phyloP scores from a whole-genome alignment of 2,888 invertebrate genomes.

The Ditylenchus weischeri region DNA sequence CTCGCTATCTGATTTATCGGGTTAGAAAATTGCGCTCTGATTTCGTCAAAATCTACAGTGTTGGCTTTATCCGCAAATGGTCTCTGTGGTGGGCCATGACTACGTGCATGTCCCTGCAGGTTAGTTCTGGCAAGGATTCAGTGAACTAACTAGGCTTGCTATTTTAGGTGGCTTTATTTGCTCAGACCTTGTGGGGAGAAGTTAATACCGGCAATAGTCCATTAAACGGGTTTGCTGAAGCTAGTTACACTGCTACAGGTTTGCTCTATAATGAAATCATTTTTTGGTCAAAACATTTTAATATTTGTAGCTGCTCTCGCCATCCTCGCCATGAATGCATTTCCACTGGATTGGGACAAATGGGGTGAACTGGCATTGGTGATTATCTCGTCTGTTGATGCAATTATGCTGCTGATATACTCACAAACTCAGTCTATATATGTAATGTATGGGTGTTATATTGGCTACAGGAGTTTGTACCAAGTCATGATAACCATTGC shows the following conservation, averaged over 20 bases:
- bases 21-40: conserved; percentile 35
- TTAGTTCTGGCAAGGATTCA: conserved; percentile 49
- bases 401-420: conserved; percentile 35
- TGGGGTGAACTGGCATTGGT: conserved; percentile 39
- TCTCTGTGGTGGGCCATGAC: conserved; percentile 77
- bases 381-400: conserved; percentile 39
- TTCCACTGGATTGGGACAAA: conserved; percentile 62
- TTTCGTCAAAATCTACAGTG: conserved; percentile 42
- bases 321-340: conserved; percentile 62
- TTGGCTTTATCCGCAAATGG: conserved; percentile 68
- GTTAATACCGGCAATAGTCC: conserved; percentile 28
- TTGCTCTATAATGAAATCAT: background rate
- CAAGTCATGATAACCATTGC: conserved; percentile 57
- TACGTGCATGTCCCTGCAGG: conserved; percentile 72
- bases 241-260: conserved; percentile 33
- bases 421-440: conserved; percentile 34
- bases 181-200: conserved; percentile 38
- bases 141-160: too few relatives aligned
- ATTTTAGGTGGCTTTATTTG: conserved; percentile 31
- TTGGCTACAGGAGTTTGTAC: conserved; percentile 49
- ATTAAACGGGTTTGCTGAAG: conserved; percentile 41
- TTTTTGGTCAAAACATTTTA: background rate
- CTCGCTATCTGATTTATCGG: conserved; percentile 31
- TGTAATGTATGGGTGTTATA: conserved; percentile 50
- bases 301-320: conserved; percentile 36